Evolutionary conservation across 2,797 vertebrate species (phyloP).

Genomic region (Gobionotothen gibberifrons): DNA sequence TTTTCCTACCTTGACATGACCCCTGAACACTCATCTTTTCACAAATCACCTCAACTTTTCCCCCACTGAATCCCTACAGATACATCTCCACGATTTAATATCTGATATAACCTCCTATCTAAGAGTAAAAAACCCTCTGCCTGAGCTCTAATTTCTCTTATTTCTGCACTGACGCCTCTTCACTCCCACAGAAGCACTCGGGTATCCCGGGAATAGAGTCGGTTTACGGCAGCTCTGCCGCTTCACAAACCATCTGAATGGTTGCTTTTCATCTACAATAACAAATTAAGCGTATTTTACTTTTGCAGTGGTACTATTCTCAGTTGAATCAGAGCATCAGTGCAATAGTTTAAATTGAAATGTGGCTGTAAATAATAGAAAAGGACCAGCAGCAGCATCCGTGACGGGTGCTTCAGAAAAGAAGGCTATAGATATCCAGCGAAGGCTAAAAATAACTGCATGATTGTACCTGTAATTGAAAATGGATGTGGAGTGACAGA

Average conservation of each 20-base stretch:
- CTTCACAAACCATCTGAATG: neutral
- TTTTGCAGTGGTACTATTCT: neutral
- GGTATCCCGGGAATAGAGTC: slow-evolving; percentile 15
- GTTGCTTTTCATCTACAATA: slow-evolving; percentile 3
- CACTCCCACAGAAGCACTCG: slow-evolving; percentile 42
- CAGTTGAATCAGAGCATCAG: neutral
- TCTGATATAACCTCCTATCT: slow-evolving; percentile 5
- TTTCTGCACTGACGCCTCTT: slow-evolving; percentile 42
- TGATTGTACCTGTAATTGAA: slow-evolving; percentile 55
- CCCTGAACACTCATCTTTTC: neutral
- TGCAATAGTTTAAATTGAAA: slow-evolving; percentile 21
- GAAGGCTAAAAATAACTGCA: slow-evolving; percentile 50
- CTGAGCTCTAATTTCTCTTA: slow-evolving; percentile 32
- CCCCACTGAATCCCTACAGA: neutral
- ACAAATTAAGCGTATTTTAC: neutral
- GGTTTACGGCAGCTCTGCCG: slow-evolving; percentile 23
- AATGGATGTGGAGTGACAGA: slow-evolving; percentile 27
- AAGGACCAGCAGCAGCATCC: slow-evolving; percentile 25
- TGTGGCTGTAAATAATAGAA: slow-evolving; percentile 65
- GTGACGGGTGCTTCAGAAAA: slow-evolving; percentile 45
- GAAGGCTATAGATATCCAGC: slow-evolving; percentile 57
- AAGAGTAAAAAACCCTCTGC: slow-evolving; percentile 2
- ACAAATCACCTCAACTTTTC: neutral
- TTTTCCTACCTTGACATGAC: neutral
- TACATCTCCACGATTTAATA: neutral